phyloP scores from a whole-genome alignment of 2,888 invertebrate genomes.

The Argyra leucocephala region DNA sequence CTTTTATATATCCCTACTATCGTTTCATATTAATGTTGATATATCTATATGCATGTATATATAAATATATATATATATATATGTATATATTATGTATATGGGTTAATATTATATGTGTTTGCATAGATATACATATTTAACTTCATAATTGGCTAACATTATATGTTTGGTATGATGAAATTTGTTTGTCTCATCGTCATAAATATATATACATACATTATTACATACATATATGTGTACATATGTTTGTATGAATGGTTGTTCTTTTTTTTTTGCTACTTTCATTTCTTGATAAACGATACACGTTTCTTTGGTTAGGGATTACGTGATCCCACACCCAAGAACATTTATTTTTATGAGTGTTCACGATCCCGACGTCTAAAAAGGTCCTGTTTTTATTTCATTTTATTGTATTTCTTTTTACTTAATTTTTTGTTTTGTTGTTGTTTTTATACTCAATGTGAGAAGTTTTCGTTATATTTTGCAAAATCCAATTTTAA shows the following conservation, averaged over 20 bases:
- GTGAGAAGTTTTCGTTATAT: not conserved
- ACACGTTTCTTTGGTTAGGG: slow-evolving; percentile 6
- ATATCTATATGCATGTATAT: not conserved
- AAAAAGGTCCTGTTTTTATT: not conserved
- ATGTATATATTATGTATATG: not conserved
- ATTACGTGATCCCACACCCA: slow-evolving; percentile 1
- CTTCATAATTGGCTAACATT: not conserved
- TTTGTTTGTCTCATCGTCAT: not conserved
- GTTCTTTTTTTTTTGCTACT: too few species aligned
- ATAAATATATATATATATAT: not conserved
- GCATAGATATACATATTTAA: not conserved
- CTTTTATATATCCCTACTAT: not conserved
- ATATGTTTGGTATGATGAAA: not conserved
- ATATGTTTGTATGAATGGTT: not conserved
- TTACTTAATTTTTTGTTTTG: not conserved
- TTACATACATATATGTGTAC: not conserved
- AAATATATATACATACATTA: not conserved
- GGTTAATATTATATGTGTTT: not conserved
- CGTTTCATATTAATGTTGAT: not conserved
- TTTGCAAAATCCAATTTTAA: not conserved
- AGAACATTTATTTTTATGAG: slow-evolving; percentile 1
- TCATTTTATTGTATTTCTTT: too few species aligned
- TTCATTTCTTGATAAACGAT: not conserved
- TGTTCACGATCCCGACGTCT: not conserved
- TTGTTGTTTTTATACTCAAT: not conserved